These are phyloP conservation scores for Villa cingulata DNA, from an alignment of 2,888 invertebrate genomes.

Conservation along the genomic window DNA sequence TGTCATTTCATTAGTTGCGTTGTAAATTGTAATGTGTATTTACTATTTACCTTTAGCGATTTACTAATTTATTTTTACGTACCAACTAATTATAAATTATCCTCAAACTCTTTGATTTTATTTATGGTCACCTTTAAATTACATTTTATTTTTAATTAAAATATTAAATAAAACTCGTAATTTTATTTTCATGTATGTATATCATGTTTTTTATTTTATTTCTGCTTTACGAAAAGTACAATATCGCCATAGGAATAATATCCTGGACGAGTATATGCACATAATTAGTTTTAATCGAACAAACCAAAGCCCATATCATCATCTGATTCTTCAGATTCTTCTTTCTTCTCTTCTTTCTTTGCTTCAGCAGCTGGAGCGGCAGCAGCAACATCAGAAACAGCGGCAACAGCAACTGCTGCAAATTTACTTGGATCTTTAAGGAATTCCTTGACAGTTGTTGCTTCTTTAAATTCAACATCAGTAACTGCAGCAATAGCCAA, in stretches of 20 bases:
- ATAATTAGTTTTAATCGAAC: slow-evolving; percentile 42
- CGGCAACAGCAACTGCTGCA: slow-evolving; percentile 48
- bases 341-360: slow-evolving; percentile 60
- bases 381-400: slow-evolving; percentile 46
- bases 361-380: slow-evolving; percentile 48
- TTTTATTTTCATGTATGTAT: too few relatives aligned
- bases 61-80: too few relatives aligned
- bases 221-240: neutral
- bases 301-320: slow-evolving; percentile 98
- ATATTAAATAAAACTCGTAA: too few relatives aligned
- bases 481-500: slow-evolving; percentile 93
- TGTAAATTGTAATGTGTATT: too few relatives aligned
- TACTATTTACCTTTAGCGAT: too few relatives aligned
- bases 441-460: slow-evolving; percentile 80
- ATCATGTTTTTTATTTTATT: too few relatives aligned
- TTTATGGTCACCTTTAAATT: too few relatives aligned
- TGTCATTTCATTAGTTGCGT: too few relatives aligned
- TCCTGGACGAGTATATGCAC: slow-evolving; percentile 11
- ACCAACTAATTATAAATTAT: too few relatives aligned
- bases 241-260: slow-evolving; percentile 2
- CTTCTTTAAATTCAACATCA: slow-evolving; percentile 91
- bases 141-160: too few relatives aligned
- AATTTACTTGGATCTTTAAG: slow-evolving; percentile 96
- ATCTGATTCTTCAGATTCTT: slow-evolving; percentile 69
- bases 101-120: too few relatives aligned